Base-by-base conservation (phyloP, 2,888 invertebrate genomes). In the Capitulum mitella region DNA sequence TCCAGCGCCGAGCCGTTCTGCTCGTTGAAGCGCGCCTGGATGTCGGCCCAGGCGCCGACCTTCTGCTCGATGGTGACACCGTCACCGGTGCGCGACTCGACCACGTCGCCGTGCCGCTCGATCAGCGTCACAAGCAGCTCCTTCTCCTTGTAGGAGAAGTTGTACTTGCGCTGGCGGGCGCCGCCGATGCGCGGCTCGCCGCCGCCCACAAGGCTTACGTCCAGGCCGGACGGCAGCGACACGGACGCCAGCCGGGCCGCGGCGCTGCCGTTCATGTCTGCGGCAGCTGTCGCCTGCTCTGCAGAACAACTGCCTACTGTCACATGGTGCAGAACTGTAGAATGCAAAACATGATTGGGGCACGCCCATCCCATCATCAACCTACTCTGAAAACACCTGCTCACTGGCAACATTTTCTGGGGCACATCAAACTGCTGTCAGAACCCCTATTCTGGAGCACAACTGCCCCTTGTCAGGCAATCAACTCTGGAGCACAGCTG, bases 51-150 rank as follows among this genome's bases (percentile, higher is more conserved):
- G 46, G 76, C 76, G 46, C 29, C 46, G 29, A 46, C 32, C 46
- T 76, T 76, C 76, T 76, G 76, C 16, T 76, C 76, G 46, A 46
- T 76, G 46, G 76, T 76, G 46, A 76, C 76, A 22, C 76, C 43
- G 29, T 43, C 43, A 29, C 76, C 76, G 46, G 76, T 48, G 76
- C 76, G 76, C 43, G 76, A 76, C 76, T 76, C 76, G 29, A 76
- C 76, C 76, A 76, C 76, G 46, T n/a, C 76, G 14, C 76, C 76
- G 32, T 76, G 76, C 19, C 46, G 43, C 76, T 76, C 76, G 43
- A 76, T 76, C 76, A 76, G 76, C 46, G 76, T 29, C 29, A 76
- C 46, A 29, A 76, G 46, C 76, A 76, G 76, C 19, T 76, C 76
- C 46, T 76, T 76, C 29, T 76, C 76, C 8, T 26, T 12, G 29